Base-by-base conservation (phyloP, 1,140 invertebrate genomes). In the Macrostomum lignano region DNA sequence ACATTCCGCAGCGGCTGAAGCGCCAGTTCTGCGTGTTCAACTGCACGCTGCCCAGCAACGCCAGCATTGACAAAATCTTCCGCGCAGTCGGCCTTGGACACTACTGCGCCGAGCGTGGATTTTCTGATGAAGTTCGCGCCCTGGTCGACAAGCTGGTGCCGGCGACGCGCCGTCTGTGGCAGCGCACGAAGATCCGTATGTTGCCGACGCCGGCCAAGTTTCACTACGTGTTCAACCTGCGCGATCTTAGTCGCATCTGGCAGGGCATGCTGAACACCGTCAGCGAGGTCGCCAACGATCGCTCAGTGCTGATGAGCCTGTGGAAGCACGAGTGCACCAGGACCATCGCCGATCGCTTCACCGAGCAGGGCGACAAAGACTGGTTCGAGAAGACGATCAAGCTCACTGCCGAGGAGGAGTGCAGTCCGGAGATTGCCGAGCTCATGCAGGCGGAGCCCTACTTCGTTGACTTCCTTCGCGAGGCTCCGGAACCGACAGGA, bases 121-220 rank as follows among this genome's bases (percentile, higher is more conserved):
- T 88, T 49, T 62, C 66, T n/a, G 47, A 65, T 19, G 75, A 82
- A 49, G 70, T 88, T 1, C 57, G 72, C 32, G 67, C 65, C 39
- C 59, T 84, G n/a, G 67, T 84, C 1, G 67, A 69, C 1, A 72
- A 70, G 47, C 64, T 93, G 36, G 72, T 91, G 22, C 69, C 74
- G 3, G 51, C 86, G 7, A 91, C 81, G 0, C 66, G 81, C 47
- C 62, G 71, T 42, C 48, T 91, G 10, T 88, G 81, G 81, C 73
- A 75, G 46, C 65, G 64, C 40, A 81, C 74, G 0, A 69, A 84
- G 55, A 55, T 63, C 0, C 78, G 76, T 63, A 63, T 91, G 41
- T 58, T 88, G 36, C 81, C 81, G 7, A 88, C 81, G 19, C 81
- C 81, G 17, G 79, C 81, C 1, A 91, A 91, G 57, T 93, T 91